These are phyloP conservation scores for Nezara viridula DNA, from an alignment of 2,888 invertebrate genomes.

Conservation along the genomic window DNA sequence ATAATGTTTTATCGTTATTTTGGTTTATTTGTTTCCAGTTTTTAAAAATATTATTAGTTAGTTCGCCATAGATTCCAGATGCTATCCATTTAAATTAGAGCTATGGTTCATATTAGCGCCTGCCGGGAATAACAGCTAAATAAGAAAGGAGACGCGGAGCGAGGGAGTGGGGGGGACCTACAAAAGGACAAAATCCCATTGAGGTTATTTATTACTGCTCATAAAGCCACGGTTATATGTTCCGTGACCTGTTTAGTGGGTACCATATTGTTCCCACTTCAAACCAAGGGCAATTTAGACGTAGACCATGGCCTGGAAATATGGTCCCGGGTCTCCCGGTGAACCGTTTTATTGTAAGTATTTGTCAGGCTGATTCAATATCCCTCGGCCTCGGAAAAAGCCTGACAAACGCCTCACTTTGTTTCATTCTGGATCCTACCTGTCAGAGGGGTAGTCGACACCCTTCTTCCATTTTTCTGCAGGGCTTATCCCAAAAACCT, in stretches of 20 bases:
- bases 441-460: conserved; percentile 51
- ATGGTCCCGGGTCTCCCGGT: background rate
- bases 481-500: conserved; percentile 10
- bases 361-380: conserved; percentile 60
- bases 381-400: conserved; percentile 50
- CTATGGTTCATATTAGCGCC: background rate
- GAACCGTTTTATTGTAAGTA: conserved; percentile 52
- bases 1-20: too few relatives aligned
- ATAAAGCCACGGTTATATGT: conserved; percentile 59
- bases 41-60: too few relatives aligned
- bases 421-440: conserved; percentile 58
- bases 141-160: background rate
- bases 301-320: conserved; percentile 38
- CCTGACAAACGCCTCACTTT: conserved; percentile 59
- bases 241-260: conserved; percentile 59
- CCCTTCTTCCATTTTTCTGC: conserved; percentile 54
- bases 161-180: background rate
- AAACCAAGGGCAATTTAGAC: conserved; percentile 54
- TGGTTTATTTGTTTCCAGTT: too few relatives aligned
- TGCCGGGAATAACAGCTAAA: background rate
- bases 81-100: background rate
- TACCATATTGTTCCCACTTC: conserved; percentile 58
- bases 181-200: conserved; percentile 46
- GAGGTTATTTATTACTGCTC: conserved; percentile 57
- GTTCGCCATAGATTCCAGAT: background rate